Percentiles rank a stretch among this genome's conserved stretches.
These are phyloP conservation scores for Lutraria lutraria DNA, from an alignment of 2,888 invertebrate species.

Conservation along the genomic window DNA sequence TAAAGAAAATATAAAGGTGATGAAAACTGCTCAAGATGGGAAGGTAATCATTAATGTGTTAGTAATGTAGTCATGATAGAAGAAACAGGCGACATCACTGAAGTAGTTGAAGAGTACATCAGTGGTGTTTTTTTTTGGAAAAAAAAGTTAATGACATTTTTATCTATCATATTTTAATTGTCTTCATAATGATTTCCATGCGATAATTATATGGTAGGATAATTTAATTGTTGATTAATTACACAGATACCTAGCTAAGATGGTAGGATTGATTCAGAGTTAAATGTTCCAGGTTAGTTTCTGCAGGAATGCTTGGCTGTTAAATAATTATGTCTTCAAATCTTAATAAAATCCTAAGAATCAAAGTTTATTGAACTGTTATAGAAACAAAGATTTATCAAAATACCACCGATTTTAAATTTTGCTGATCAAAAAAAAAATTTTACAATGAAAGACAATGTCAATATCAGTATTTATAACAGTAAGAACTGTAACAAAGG, in stretches of 20 bases:
- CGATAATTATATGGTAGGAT: background rate
- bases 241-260: background rate
- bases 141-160: constrained; percentile 19
- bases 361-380: no score
- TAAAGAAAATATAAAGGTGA: constrained; percentile 5
- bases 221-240: background rate
- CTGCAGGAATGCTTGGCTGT: background rate
- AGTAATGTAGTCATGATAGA: background rate
- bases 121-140: background rate
- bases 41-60: constrained; percentile 4
- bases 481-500: no score
- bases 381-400: no score
- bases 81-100: background rate
- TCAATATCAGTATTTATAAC: no score
- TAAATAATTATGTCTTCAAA: no score
- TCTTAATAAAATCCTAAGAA: no score
- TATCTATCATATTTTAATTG: background rate
- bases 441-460: no score
- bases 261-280: background rate
- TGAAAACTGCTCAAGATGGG: background rate
- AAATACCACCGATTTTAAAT: no score
- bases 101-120: background rate
- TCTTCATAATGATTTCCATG: background rate
- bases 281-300: background rate
- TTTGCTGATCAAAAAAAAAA: no score